Percentiles rank a stretch among this genome's conserved stretches.
Conservation (phyloP, 2,113 vertebrate species). For the Chloropsis cyanopogon region DNA sequence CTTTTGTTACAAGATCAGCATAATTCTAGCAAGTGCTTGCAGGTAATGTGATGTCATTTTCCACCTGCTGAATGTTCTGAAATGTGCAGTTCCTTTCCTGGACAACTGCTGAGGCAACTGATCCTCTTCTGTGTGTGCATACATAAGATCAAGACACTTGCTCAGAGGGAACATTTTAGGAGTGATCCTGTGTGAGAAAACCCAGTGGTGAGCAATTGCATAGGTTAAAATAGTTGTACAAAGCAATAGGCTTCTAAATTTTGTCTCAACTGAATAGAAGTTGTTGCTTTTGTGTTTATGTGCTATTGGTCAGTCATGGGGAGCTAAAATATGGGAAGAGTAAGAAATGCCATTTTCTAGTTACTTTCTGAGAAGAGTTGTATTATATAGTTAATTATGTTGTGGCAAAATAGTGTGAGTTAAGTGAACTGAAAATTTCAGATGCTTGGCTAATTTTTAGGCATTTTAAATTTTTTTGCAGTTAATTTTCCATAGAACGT, state of each 20-base stretch:
- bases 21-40: neutral
- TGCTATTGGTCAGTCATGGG: neutral
- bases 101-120: neutral
- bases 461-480: neutral
- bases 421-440: neutral
- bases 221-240: neutral
- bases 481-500: neutral
- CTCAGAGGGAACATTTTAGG: neutral
- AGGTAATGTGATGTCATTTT: neutral
- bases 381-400: neutral
- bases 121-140: neutral
- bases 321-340: neutral
- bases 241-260: neutral
- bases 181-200: neutral
- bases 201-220: neutral
- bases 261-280: neutral
- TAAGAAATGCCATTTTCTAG: neutral
- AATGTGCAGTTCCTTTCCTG: neutral
- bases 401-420: neutral
- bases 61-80: neutral
- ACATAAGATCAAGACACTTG: neutral
- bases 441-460: neutral
- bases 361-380: neutral
- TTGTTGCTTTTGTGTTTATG: neutral
- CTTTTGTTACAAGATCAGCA: neutral